Base-by-base conservation (phyloP, 2,113 vertebrate genomes). In the Dinomys branickii region DNA sequence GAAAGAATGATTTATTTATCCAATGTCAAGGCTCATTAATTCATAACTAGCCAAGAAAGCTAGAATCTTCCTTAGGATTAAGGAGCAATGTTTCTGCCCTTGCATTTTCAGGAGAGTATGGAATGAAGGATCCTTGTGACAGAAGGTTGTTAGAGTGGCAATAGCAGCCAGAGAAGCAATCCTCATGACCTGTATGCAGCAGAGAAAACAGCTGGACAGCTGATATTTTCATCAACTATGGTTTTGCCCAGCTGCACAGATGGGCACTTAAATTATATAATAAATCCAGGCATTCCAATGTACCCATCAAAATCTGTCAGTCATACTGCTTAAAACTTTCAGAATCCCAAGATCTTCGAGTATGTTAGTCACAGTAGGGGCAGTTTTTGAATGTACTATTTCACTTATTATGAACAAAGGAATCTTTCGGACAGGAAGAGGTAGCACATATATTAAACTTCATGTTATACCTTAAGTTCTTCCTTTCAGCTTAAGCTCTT, bases 171-270 rank as follows among this genome's bases (percentile, higher is more conserved):
- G 54, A 52, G 61, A 85, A 85, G 86, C 58, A 94, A 94, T 92
- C 85, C 90, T 91, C 41, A 83, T 86, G 93, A 94, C 93, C 95
- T 96, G 71, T 92, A 44, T 61, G 73, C 81, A 97, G 67, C 30
- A 85, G 85, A 90, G 87, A 87, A 97, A 97, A 96, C 88, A 95
- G 87, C 95, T 97, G 95, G 95, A 81, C 77, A 87, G 81, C 90
- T 95, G 92, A 95, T 94, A 96, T 85, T 94, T 96, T 96, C 95
- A 97, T 97, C 97, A 96, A 85, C 88, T 90, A 56, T 86, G 61
- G 90, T 90, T 96, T 90, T 96, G 63, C 92, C 58, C 85, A 94
- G 88, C 67, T 95, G 81, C 92, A 92, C 95, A 97, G 96, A 96
- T 95, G 93, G 93, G n/a, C 47, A 78, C 59, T 94, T 93, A 90